phyloP scores from a whole-genome alignment of 2,797 vertebrate species.

The Eospalax fontanierii region DNA sequence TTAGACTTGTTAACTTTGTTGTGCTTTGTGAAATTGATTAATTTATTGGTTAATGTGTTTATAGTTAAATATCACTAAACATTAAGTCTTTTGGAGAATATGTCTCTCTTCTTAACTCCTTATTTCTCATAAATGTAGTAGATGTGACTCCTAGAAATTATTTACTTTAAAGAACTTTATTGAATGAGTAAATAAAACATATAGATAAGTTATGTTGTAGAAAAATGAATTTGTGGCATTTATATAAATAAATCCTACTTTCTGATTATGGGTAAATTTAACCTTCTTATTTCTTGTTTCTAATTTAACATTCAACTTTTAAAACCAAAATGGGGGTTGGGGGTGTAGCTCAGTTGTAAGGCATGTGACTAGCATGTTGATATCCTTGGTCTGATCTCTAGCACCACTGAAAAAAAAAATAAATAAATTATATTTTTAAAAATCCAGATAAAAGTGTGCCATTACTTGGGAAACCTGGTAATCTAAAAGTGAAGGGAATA shows the following conservation, averaged over 20 bases:
- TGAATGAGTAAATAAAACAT: background rate
- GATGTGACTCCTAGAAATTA: background rate
- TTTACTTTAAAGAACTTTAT: background rate
- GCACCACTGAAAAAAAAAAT: background rate
- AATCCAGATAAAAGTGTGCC: background rate
- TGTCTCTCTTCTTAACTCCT: background rate
- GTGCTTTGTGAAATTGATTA: background rate
- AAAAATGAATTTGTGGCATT: background rate
- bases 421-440: background rate
- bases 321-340: background rate
- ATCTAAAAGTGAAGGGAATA: background rate
- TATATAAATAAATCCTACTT: background rate
- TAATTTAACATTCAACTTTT: background rate
- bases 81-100: background rate
- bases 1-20: background rate
- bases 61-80: background rate
- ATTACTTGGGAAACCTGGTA: background rate
- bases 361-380: background rate
- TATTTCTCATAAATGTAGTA: background rate
- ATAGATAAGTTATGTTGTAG: background rate
- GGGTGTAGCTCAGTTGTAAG: background rate
- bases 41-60: background rate
- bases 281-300: background rate
- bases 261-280: background rate
- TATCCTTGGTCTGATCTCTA: background rate